Evolutionary conservation across 2,888 invertebrate species (phyloP).

Genomic region (Prenolepis imparis): DNA sequence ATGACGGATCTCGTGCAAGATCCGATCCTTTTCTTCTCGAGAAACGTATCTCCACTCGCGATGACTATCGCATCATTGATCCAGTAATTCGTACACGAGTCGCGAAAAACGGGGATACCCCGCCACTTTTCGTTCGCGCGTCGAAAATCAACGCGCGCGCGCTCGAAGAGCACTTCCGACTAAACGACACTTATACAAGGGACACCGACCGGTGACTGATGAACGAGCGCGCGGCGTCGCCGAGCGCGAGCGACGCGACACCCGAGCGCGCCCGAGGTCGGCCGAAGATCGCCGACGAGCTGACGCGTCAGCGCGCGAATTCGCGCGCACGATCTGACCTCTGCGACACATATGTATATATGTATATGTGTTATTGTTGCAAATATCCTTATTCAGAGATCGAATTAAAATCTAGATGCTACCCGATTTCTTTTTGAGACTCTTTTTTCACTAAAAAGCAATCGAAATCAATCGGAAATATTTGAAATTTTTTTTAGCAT

Average conservation of each 20-base stretch:
- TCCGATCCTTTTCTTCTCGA: background rate
- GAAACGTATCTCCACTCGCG: background rate
- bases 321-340: background rate
- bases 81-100: background rate
- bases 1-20: background rate
- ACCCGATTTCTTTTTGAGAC: background rate
- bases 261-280: background rate
- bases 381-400: background rate
- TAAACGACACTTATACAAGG: slow-evolving; percentile 36
- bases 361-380: background rate
- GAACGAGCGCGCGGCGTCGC: slow-evolving; percentile 58
- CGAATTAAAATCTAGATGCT: background rate
- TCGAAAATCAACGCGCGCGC: background rate
- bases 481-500: too few relatives aligned
- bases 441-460: background rate
- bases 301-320: slow-evolving; percentile 16
- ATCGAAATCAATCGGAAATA: background rate
- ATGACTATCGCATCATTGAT: background rate
- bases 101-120: background rate
- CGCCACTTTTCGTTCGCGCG: background rate
- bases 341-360: background rate
- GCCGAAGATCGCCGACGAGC: slow-evolving; percentile 63
- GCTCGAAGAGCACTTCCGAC: background rate
- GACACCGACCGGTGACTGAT: slow-evolving; percentile 57
- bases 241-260: slow-evolving; percentile 26